Conservation (phyloP, 2,888 invertebrate genomes). For the Acleris emargana region DNA sequence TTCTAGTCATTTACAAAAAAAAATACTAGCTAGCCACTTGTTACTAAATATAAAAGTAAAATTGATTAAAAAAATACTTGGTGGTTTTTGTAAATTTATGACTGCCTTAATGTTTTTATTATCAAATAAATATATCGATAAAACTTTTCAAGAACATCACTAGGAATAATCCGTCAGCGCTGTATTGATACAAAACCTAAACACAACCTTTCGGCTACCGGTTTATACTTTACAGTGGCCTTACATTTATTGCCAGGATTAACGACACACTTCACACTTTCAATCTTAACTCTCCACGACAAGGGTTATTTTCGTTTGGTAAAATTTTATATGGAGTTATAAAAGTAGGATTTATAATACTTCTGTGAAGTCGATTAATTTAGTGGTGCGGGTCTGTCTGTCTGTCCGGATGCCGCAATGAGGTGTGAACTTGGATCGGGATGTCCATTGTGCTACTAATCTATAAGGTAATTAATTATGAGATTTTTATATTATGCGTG, state of each 20-base stretch:
- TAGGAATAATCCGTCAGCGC: slow-evolving; percentile 59
- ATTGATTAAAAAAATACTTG: too few relatives aligned
- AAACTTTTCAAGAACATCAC: slow-evolving; percentile 43
- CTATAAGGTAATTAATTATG: slow-evolving; percentile 25
- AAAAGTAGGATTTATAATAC: slow-evolving; percentile 72
- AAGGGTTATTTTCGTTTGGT: slow-evolving; percentile 35
- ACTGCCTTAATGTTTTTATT: not conserved
- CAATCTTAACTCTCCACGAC: slow-evolving; percentile 37
- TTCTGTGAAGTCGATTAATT: slow-evolving; percentile 56
- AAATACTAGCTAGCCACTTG: too few relatives aligned
- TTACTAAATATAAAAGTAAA: too few relatives aligned
- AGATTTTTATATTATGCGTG: not conserved
- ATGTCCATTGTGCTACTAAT: slow-evolving; percentile 27
- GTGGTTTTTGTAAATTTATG: too few relatives aligned
- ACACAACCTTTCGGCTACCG: slow-evolving; percentile 78
- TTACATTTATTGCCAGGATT: slow-evolving; percentile 65
- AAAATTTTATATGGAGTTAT: slow-evolving; percentile 61
- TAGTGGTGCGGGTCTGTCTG: slow-evolving; percentile 49
- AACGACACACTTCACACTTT: slow-evolving; percentile 43
- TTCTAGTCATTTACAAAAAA: too few relatives aligned
- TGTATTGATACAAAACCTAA: slow-evolving; percentile 66
- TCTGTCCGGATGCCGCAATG: slow-evolving; percentile 32
- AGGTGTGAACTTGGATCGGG: slow-evolving; percentile 33
- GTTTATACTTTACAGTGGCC: slow-evolving; percentile 56
- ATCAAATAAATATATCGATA: slow-evolving; percentile 40